Evolutionary conservation across 1,140 invertebrate genomes (phyloP).

Genomic region (Tribolium madens): DNA sequence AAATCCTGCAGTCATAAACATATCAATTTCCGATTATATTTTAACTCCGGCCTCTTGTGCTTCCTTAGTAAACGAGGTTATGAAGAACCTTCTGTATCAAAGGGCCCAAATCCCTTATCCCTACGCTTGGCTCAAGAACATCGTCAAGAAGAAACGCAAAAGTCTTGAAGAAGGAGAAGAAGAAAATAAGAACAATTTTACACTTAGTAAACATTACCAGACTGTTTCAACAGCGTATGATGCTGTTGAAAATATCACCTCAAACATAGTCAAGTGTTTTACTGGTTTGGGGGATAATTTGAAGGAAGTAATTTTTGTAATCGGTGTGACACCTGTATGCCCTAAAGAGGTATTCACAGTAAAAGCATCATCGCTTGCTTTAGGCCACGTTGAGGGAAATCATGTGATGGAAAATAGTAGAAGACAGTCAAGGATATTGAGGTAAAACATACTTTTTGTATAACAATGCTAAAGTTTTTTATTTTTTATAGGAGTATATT

Average conservation of each 20-base stretch:
- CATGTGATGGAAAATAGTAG: slow-evolving; percentile 50
- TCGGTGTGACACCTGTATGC: slow-evolving; percentile 52
- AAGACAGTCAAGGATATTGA: slow-evolving; percentile 51
- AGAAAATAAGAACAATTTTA: slow-evolving; percentile 46
- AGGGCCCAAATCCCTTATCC: slow-evolving; percentile 57
- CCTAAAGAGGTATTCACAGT: slow-evolving; percentile 54
- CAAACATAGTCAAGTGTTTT: slow-evolving; percentile 50
- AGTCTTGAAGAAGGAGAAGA: slow-evolving; percentile 25
- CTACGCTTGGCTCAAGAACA: slow-evolving; percentile 52
- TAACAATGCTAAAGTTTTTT: slow-evolving; percentile 1
- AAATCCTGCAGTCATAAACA: background rate
- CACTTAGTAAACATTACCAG: slow-evolving; percentile 50
- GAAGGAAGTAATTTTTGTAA: slow-evolving; percentile 50
- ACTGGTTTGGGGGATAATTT: slow-evolving; percentile 26
- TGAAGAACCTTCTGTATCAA: slow-evolving; percentile 55
- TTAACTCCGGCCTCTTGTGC: slow-evolving; percentile 54
- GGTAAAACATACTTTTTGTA: slow-evolving; percentile 45
- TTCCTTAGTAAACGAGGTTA: slow-evolving; percentile 53
- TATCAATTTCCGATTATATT: slow-evolving; percentile 1
- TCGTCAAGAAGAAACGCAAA: slow-evolving; percentile 50
- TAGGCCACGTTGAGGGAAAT: slow-evolving; percentile 53
- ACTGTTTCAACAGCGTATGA: slow-evolving; percentile 53
- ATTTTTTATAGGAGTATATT: slow-evolving; percentile 52
- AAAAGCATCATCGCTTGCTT: slow-evolving; percentile 38
- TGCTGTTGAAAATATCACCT: slow-evolving; percentile 49